Evolutionary conservation across 2,113 vertebrate species (phyloP).

Genomic region (Tretioscincus oriximinensis): DNA sequence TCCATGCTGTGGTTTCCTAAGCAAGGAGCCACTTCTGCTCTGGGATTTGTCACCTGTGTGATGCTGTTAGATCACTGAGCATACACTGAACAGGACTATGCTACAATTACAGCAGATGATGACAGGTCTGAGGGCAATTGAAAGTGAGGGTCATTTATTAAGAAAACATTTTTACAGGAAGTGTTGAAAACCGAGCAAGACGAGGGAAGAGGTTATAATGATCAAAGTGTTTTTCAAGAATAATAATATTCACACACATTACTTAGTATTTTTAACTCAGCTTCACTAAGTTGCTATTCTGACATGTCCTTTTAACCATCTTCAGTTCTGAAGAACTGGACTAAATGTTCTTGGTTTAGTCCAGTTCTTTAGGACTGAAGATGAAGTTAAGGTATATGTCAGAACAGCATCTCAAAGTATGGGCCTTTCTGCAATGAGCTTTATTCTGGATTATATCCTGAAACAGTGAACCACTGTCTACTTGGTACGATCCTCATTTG

Average conservation of each 20-base stretch:
- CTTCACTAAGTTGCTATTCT: no score
- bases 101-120: not conserved
- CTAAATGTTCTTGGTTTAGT: no score
- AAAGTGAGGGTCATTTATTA: not conserved
- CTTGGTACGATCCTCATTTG: no score
- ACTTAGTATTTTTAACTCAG: not conserved
- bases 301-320: no score
- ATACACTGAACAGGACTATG: not conserved
- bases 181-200: not conserved
- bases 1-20: constrained; percentile 35
- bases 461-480: no score
- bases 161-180: constrained; percentile 7
- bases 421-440: no score
- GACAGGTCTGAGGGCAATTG: not conserved
- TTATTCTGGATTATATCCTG: no score
- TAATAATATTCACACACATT: not conserved
- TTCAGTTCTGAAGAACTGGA: no score
- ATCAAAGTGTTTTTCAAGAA: not conserved
- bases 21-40: constrained; percentile 24
- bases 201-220: not conserved
- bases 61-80: not conserved
- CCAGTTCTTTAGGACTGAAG: no score
- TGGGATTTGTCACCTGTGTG: not conserved
- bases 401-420: no score
- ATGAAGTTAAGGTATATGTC: no score